Conservation (phyloP, 1,140 invertebrate genomes). For the Condylostylus longicornis region DNA sequence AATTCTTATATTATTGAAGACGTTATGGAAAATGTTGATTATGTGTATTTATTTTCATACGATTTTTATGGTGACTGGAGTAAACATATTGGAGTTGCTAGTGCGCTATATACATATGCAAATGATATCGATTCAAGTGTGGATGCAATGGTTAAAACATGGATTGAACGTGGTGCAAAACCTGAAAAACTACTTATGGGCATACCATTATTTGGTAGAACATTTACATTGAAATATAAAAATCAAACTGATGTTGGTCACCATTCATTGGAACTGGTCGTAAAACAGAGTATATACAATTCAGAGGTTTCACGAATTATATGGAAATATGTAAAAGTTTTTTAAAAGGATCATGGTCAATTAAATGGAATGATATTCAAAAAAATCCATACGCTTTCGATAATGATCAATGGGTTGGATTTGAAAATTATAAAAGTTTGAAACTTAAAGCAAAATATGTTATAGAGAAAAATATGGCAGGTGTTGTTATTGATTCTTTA, state of each 20-base stretch:
- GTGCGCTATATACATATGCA: too few relatives aligned
- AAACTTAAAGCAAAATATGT: slow-evolving; percentile 30
- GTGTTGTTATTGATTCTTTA: slow-evolving; percentile 45
- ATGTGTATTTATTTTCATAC: too few relatives aligned
- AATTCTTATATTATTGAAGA: too few relatives aligned
- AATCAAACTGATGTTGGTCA: slow-evolving; percentile 36
- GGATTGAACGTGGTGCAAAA: slow-evolving; percentile 41
- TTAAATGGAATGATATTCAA: slow-evolving; percentile 19
- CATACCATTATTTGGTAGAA: slow-evolving; percentile 50
- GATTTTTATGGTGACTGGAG: too few relatives aligned
- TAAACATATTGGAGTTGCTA: too few relatives aligned
- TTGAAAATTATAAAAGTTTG: slow-evolving; percentile 29
- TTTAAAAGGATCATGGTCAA: slow-evolving; percentile 23
- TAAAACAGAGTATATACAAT: slow-evolving; percentile 52
- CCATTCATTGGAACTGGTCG: slow-evolving; percentile 38
- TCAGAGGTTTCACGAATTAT: slow-evolving; percentile 56
- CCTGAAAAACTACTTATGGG: slow-evolving; percentile 51
- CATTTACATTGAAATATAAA: slow-evolving; percentile 40
- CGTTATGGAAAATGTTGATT: too few relatives aligned
- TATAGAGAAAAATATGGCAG: slow-evolving; percentile 33
- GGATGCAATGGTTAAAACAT: too few relatives aligned
- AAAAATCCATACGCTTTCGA: slow-evolving; percentile 29
- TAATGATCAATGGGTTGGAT: slow-evolving; percentile 33
- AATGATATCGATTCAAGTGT: too few relatives aligned
- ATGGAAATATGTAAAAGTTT: slow-evolving; percentile 45